phyloP scores from a whole-genome alignment of 2,888 invertebrate genomes.

The Drosophila parthenogenetica region DNA sequence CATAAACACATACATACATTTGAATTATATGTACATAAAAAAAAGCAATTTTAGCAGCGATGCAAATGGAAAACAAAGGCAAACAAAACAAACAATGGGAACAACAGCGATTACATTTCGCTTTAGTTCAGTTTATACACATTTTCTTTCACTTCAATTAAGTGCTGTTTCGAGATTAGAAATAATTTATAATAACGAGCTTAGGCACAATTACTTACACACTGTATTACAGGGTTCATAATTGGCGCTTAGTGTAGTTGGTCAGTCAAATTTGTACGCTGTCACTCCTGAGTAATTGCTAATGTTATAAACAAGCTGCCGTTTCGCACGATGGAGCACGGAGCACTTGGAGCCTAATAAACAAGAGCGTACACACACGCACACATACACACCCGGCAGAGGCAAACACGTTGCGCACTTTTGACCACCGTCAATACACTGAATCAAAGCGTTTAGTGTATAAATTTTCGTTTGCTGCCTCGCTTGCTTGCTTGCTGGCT shows the following conservation, averaged over 20 bases:
- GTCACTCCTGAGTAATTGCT: conserved; percentile 30
- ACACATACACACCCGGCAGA: conserved; percentile 22
- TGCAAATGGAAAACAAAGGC: conserved; percentile 29
- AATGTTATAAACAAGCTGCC: conserved; percentile 55
- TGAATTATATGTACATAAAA: conserved; percentile 25
- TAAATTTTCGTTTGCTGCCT: conserved; percentile 30
- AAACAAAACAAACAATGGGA: conserved; percentile 39
- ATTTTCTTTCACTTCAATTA: background rate
- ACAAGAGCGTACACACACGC: background rate
- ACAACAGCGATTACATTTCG: conserved; percentile 24
- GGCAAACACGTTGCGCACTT: conserved; percentile 65
- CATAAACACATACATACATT: conserved; percentile 16
- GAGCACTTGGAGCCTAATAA: conserved; percentile 12
- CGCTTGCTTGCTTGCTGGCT: conserved; percentile 31
- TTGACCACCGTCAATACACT: conserved; percentile 71
- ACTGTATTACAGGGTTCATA: conserved; percentile 59
- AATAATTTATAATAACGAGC: conserved; percentile 17
- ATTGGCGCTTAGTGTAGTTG: conserved; percentile 14
- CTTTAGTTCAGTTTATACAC: background rate
- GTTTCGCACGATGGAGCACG: conserved; percentile 65
- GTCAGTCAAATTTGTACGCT: conserved; percentile 28
- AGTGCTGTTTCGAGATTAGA: conserved; percentile 4
- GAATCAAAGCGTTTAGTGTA: conserved; percentile 50
- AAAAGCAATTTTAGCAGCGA: conserved; percentile 22
- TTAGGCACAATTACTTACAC: conserved; percentile 68